Evolutionary conservation across 2,797 vertebrate species (phyloP).

Genomic region (Sebastes alutus): DNA sequence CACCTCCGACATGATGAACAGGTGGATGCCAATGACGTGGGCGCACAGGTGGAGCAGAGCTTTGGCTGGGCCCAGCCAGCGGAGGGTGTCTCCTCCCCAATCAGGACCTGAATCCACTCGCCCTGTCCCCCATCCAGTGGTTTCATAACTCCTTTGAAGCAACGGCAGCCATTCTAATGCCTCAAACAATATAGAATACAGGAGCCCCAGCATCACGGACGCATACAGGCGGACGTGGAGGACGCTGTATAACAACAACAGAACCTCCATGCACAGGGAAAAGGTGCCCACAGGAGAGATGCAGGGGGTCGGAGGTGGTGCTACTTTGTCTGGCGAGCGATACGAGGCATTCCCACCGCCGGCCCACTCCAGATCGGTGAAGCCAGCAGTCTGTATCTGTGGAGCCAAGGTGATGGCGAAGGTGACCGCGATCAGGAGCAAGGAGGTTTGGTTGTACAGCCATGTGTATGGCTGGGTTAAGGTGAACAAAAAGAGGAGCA

Average conservation of each 20-base stretch:
- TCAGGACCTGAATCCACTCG: background rate
- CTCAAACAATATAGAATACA: conserved; percentile 94
- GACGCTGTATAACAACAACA: conserved; percentile 94
- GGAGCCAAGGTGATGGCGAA: conserved; percentile 90
- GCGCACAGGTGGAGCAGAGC: conserved; percentile 92
- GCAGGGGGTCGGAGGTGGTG: conserved; percentile 73
- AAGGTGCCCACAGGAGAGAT: conserved; percentile 95
- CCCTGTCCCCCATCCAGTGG: background rate
- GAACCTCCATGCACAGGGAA: conserved; percentile 94
- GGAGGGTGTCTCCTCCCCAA: conserved; percentile 70
- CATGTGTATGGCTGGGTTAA: conserved; percentile 89
- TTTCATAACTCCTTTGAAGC: conserved; percentile 55
- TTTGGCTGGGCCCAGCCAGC: conserved; percentile 87
- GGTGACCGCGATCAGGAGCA: conserved; percentile 89
- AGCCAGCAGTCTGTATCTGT: conserved; percentile 87
- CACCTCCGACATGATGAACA: conserved; percentile 98
- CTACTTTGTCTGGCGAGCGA: background rate
- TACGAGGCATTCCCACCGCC: conserved; percentile 61
- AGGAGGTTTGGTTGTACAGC: conserved; percentile 88
- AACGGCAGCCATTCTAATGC: conserved; percentile 88
- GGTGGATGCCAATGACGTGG: conserved; percentile 92
- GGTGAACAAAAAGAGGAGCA: conserved; percentile 90
- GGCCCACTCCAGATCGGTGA: conserved; percentile 65
- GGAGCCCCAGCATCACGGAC: conserved; percentile 90
- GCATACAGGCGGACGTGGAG: conserved; percentile 94